phyloP scores from a whole-genome alignment of 2,113 vertebrate species.

The Alligator sinensis region DNA sequence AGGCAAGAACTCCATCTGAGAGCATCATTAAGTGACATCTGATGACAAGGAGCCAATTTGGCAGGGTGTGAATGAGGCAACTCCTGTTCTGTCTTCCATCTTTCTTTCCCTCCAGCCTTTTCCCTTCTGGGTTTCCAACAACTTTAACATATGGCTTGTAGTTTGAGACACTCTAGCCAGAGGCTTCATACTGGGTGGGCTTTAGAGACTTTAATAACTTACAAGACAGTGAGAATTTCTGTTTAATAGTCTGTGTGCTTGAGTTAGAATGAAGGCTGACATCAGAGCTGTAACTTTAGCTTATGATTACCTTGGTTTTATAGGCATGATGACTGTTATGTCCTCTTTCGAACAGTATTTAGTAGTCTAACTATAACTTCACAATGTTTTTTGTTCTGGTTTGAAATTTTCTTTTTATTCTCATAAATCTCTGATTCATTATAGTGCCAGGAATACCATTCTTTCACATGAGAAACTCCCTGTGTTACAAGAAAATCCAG shows the following conservation, averaged over 20 bases:
- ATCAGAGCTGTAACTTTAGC: background rate
- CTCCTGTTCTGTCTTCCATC: background rate
- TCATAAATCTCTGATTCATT: background rate
- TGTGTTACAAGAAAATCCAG: background rate
- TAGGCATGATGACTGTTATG: background rate
- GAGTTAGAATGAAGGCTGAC: background rate
- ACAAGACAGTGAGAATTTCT: background rate
- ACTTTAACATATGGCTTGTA: conserved; percentile 31
- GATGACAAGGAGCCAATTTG: background rate
- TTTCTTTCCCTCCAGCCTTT: background rate
- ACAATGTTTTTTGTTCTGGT: background rate
- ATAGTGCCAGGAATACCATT: background rate
- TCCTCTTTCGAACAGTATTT: background rate
- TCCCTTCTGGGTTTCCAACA: background rate
- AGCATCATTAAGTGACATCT: background rate
- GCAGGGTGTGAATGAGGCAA: background rate
- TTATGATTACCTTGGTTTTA: background rate
- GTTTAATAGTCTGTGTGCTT: background rate
- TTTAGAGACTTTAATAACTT: background rate
- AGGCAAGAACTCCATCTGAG: background rate
- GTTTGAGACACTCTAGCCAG: background rate
- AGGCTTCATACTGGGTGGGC: background rate
- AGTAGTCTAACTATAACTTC: background rate
- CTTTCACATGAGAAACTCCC: background rate
- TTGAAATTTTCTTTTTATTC: background rate